A percentile compares a stretch with the other conserved stretches of the same genome.
phyloP scores from a whole-genome alignment of 1,140 invertebrate genomes.

The Ips typographus region DNA sequence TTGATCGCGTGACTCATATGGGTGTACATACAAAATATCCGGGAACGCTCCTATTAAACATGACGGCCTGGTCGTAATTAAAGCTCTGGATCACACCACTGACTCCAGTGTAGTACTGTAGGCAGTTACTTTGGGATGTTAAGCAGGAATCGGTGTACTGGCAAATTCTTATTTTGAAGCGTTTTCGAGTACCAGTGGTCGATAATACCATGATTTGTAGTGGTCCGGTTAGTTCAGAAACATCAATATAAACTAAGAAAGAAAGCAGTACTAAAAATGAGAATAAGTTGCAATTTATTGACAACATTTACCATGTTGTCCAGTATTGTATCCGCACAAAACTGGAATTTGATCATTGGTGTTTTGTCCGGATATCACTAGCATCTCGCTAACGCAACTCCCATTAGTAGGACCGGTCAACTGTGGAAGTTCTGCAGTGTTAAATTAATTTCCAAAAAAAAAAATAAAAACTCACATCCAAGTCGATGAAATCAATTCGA shows the following conservation, averaged over 20 bases:
- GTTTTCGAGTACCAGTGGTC: conserved; percentile 54
- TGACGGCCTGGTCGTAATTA: conserved; percentile 65
- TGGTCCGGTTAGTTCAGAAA: conserved; percentile 61
- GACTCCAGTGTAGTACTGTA: conserved; percentile 66
- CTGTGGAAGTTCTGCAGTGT: conserved; percentile 49
- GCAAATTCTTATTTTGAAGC: conserved; percentile 67
- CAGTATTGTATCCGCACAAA: conserved; percentile 73
- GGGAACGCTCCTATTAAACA: conserved; percentile 56
- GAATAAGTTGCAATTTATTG: neutral
- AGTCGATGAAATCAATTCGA: conserved; percentile 67
- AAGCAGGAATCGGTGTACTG: conserved; percentile 53
- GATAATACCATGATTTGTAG: conserved; percentile 67
- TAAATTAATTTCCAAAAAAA: conserved; percentile 16
- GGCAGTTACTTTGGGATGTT: conserved; percentile 60
- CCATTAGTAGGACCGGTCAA: conserved; percentile 66
- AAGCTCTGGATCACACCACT: conserved; percentile 68
- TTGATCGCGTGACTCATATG: neutral
- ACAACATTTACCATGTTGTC: conserved; percentile 64
- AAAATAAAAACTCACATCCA: conserved; percentile 59
- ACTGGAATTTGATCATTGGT: conserved; percentile 66
- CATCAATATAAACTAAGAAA: conserved; percentile 71
- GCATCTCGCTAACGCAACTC: conserved; percentile 66
- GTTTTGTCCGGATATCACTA: conserved; percentile 70
- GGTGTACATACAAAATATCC: conserved; percentile 58
- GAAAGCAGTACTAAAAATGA: neutral